Conservation (phyloP, 2,797 vertebrate species). For the Siniperca undulata region DNA sequence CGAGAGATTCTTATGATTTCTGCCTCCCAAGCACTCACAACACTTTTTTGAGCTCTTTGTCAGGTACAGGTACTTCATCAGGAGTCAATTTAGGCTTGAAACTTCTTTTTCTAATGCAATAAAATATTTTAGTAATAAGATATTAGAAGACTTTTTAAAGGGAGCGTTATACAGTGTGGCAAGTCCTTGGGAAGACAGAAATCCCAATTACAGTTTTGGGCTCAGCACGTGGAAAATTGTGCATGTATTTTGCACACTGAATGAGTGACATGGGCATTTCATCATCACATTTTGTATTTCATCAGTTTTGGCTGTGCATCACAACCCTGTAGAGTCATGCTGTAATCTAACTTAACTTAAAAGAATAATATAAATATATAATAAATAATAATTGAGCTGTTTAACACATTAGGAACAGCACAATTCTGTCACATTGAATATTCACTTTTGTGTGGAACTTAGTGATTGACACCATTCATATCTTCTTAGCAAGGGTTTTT, state of each 20-base stretch:
- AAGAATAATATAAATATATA: slow-evolving; percentile 2
- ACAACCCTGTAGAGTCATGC: not conserved
- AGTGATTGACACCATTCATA: slow-evolving; percentile 49
- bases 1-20: slow-evolving; percentile 23
- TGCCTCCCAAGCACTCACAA: not conserved
- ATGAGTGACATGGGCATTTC: slow-evolving; percentile 9
- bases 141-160: not conserved
- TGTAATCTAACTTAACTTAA: slow-evolving; percentile 4
- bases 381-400: slow-evolving; percentile 17
- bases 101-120: not conserved
- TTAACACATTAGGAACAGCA: slow-evolving; percentile 14
- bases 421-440: not conserved
- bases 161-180: no score
- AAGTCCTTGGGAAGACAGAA: not conserved
- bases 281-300: slow-evolving; percentile 21
- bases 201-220: not conserved
- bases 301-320: slow-evolving; percentile 11
- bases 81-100: not conserved
- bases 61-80: not conserved
- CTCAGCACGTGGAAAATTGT: not conserved
- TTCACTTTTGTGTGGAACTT: slow-evolving; percentile 4
- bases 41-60: not conserved
- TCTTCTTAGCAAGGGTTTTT: slow-evolving; percentile 41
- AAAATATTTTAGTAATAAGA: not conserved
- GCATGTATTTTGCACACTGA: not conserved